A percentile compares a stretch with the other conserved stretches of the same genome.
phyloP scores from a whole-genome alignment of 2,113 vertebrate species.

The Seriola rivoliana region DNA sequence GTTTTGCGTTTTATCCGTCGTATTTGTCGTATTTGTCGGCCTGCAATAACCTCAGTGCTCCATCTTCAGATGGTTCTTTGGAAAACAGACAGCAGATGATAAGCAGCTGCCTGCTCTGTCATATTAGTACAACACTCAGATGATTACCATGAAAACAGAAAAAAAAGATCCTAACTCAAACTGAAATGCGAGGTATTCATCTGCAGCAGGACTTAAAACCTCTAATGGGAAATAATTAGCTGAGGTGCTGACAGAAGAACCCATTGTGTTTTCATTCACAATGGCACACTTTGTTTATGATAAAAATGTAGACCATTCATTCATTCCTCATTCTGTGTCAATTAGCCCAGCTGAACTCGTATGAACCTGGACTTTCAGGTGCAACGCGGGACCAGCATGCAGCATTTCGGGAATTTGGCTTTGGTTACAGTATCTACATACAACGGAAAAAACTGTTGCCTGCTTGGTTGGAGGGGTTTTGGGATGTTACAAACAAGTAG shows the following conservation, averaged over 20 bases:
- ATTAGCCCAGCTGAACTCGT: conserved; percentile 55
- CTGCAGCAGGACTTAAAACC: conserved; percentile 60
- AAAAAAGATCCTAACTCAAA: conserved; percentile 14
- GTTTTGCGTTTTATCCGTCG: too few relatives aligned
- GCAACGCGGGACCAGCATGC: conserved; percentile 15
- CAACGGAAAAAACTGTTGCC: background rate
- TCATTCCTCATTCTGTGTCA: conserved; percentile 59
- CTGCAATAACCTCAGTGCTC: too few relatives aligned
- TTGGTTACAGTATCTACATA: conserved; percentile 16
- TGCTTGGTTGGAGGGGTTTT: background rate
- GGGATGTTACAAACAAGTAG: background rate
- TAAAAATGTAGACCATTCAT: conserved; percentile 65
- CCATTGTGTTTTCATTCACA: conserved; percentile 68
- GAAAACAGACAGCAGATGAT: conserved; percentile 13
- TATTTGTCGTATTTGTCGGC: too few relatives aligned
- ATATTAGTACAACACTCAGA: conserved; percentile 21
- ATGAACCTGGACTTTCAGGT: conserved; percentile 64
- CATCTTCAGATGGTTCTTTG: background rate
- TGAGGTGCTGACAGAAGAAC: conserved; percentile 60
- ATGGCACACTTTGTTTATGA: conserved; percentile 76
- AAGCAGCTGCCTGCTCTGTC: conserved; percentile 16
- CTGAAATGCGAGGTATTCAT: conserved; percentile 46
- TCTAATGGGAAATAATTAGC: conserved; percentile 68
- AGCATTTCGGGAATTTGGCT: conserved; percentile 27
- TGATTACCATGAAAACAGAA: conserved; percentile 24